A percentile compares a stretch with the other conserved stretches of the same genome.
Conservation (phyloP, 2,888 invertebrate genomes). For the Cybosia mesomella region DNA sequence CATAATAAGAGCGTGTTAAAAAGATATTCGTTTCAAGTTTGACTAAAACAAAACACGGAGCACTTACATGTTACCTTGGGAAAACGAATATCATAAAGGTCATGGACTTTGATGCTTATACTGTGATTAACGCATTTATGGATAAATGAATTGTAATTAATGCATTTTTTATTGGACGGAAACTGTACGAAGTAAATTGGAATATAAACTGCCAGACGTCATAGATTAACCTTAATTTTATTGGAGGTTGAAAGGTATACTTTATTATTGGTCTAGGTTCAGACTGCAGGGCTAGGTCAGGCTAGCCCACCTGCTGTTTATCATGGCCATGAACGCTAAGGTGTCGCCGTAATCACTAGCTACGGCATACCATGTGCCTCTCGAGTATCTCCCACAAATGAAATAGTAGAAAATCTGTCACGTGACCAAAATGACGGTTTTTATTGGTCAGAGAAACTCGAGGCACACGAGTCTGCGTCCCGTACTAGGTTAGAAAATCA, state of each 20-base stretch:
- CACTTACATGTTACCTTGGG: not conserved
- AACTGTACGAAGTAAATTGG: not conserved
- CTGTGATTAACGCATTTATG: not conserved
- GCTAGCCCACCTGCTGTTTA: not conserved
- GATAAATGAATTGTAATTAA: not conserved
- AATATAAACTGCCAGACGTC: not conserved
- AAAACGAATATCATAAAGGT: not conserved
- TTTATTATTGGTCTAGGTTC: not conserved
- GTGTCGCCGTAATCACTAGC: too few relatives aligned
- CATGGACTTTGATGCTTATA: not conserved
- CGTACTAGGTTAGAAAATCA: too few relatives aligned
- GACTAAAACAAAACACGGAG: too few relatives aligned
- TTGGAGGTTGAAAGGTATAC: not conserved
- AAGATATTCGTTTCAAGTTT: too few relatives aligned
- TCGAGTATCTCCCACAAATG: not conserved
- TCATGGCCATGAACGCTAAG: too few relatives aligned
- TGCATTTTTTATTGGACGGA: not conserved
- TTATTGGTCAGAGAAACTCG: too few relatives aligned
- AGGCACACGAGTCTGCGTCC: too few relatives aligned
- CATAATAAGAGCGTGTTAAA: too few relatives aligned
- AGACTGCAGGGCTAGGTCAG: not conserved
- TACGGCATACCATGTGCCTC: too few relatives aligned
- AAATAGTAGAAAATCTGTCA: not conserved
- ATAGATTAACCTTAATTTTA: not conserved
- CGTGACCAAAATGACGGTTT: too few relatives aligned